phyloP scores from a whole-genome alignment of 2,113 vertebrate species.

The Procavia capensis region DNA sequence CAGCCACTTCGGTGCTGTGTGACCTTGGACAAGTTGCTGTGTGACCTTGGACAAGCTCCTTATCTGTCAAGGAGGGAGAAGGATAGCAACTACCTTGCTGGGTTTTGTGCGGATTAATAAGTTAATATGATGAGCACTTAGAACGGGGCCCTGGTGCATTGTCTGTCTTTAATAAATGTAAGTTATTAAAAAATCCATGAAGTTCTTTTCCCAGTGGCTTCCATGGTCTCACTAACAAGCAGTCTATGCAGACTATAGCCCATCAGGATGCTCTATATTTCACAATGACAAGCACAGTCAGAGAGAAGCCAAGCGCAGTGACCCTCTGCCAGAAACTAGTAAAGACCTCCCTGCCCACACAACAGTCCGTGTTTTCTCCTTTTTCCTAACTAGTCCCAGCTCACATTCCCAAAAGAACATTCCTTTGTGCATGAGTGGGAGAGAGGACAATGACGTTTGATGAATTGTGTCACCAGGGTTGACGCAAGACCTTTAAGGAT shows the following conservation, averaged over 20 bases:
- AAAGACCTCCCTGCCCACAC: neutral
- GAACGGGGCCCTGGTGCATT: neutral
- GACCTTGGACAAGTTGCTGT: neutral
- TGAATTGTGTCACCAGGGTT: neutral
- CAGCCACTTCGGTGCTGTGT: neutral
- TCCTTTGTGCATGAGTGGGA: neutral
- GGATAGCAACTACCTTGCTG: neutral
- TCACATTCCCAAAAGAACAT: accelerated
- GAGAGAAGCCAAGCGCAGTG: neutral
- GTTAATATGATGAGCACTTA: neutral
- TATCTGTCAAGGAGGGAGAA: neutral
- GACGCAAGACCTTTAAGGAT: neutral
- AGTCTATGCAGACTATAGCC: neutral
- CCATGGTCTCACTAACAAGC: neutral
- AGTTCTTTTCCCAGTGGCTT: neutral
- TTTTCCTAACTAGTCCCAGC: neutral
- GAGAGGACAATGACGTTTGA: too few relatives aligned
- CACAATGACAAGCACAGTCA: neutral
- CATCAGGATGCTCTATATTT: neutral
- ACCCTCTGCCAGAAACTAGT: neutral
- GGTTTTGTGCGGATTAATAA: neutral
- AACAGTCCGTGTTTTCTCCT: neutral
- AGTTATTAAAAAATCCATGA: neutral
- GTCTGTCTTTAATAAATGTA: neutral
- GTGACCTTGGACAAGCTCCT: neutral